A percentile compares a stretch with the other conserved stretches of the same genome.
Conservation (phyloP, 2,797 vertebrate genomes). For the Champsocephalus esox region DNA sequence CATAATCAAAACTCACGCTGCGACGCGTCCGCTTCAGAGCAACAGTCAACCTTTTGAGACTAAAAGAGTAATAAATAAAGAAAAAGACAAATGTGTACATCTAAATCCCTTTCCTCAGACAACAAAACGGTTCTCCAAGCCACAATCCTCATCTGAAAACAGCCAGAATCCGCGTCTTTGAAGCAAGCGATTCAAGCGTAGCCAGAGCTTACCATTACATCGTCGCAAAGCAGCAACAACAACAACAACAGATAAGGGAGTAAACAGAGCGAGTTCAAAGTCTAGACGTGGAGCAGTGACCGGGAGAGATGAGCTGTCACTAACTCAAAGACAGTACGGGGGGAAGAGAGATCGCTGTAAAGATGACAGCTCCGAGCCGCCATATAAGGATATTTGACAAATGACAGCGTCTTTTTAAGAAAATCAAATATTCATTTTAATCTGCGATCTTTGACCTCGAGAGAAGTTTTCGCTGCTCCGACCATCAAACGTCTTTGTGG, state of each 20-base stretch:
- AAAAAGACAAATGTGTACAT: constrained; percentile 34
- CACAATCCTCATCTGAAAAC: constrained; percentile 37
- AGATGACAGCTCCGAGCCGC: constrained; percentile 70
- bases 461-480: constrained; percentile 45
- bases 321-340: constrained; percentile 74
- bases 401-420: constrained; percentile 68
- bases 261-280: constrained; percentile 79
- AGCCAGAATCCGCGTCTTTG: constrained; percentile 63
- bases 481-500: constrained; percentile 54
- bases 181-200: constrained; percentile 73
- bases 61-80: neutral
- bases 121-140: constrained; percentile 11
- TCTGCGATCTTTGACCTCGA: constrained; percentile 79
- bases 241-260: constrained; percentile 79
- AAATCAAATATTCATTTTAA: constrained; percentile 74
- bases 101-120: constrained; percentile 13
- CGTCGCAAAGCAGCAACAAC: constrained; percentile 62
- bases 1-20: constrained; percentile 45
- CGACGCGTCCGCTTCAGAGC: constrained; percentile 24
- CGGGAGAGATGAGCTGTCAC: constrained; percentile 81
- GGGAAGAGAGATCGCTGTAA: constrained; percentile 29
- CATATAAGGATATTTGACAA: constrained; percentile 75
- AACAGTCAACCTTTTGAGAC: neutral
- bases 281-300: constrained; percentile 74
- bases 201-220: constrained; percentile 74